phyloP scores from a whole-genome alignment of 2,113 vertebrate genomes.

The Gymnobelideus leadbeateri region DNA sequence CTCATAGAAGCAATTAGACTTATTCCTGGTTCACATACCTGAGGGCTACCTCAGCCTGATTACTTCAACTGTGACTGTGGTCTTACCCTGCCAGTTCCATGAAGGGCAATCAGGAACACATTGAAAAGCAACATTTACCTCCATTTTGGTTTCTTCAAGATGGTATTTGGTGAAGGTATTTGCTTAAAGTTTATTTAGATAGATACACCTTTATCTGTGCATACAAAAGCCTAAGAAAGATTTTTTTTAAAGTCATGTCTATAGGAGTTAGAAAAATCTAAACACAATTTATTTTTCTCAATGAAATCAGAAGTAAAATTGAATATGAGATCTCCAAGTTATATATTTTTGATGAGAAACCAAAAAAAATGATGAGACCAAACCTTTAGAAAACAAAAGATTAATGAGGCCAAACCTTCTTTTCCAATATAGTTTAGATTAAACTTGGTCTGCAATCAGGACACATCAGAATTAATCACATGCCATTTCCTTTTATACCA shows the following conservation, averaged over 20 bases:
- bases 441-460: neutral
- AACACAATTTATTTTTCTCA: slow-evolving; percentile 24
- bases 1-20: neutral
- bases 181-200: neutral
- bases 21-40: neutral
- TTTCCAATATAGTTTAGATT: neutral
- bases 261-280: neutral
- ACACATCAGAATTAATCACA: neutral
- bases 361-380: slow-evolving; percentile 5
- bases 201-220: neutral
- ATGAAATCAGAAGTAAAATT: neutral
- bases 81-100: neutral
- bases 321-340: neutral
- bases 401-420: neutral
- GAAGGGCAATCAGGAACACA: neutral
- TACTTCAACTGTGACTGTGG: neutral
- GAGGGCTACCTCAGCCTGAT: neutral
- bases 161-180: neutral
- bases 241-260: neutral
- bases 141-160: neutral
- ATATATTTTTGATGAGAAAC: neutral
- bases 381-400: neutral
- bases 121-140: neutral
- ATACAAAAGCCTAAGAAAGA: neutral
- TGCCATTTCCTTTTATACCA: neutral